Evolutionary conservation across 2,888 invertebrate genomes (phyloP).

Genomic region (Timema podura): DNA sequence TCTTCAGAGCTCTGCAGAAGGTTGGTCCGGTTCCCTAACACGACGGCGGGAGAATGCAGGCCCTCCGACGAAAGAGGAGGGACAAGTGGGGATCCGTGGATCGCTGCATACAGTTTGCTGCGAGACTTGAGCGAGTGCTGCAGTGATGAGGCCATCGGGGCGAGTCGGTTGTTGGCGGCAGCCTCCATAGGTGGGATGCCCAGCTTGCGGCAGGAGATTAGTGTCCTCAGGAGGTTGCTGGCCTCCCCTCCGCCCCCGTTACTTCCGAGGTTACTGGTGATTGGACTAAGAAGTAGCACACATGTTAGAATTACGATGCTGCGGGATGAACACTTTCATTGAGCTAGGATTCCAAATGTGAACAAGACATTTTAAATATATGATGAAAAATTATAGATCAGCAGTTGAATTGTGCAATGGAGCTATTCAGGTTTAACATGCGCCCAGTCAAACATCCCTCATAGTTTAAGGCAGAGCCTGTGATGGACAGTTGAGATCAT

Average conservation of each 20-base stretch:
- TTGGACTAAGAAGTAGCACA: background rate
- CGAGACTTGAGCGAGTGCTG: conserved; percentile 27
- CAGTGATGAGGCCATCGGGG: conserved; percentile 18
- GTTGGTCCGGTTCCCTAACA: conserved; percentile 44
- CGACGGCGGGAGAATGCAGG: conserved; percentile 20
- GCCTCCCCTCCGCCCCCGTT: conserved; percentile 57
- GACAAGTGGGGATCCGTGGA: conserved; percentile 35
- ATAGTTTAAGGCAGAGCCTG: no score
- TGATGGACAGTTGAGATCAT: no score
- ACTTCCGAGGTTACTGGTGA: background rate
- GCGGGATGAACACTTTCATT: no score
- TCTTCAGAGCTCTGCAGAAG: conserved; percentile 30
- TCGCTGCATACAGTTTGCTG: conserved; percentile 22
- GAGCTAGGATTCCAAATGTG: no score
- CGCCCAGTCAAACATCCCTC: no score
- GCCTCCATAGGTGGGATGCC: conserved; percentile 52
- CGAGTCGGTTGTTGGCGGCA: conserved; percentile 25
- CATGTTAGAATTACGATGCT: no score
- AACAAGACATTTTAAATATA: no score
- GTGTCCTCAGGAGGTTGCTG: conserved; percentile 67
- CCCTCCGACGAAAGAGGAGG: background rate
- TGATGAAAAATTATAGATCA: no score
- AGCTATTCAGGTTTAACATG: no score
- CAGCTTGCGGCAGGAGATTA: conserved; percentile 72
- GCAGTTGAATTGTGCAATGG: no score